phyloP scores from a whole-genome alignment of 1,140 invertebrate genomes.

The Drosophila saltans region DNA sequence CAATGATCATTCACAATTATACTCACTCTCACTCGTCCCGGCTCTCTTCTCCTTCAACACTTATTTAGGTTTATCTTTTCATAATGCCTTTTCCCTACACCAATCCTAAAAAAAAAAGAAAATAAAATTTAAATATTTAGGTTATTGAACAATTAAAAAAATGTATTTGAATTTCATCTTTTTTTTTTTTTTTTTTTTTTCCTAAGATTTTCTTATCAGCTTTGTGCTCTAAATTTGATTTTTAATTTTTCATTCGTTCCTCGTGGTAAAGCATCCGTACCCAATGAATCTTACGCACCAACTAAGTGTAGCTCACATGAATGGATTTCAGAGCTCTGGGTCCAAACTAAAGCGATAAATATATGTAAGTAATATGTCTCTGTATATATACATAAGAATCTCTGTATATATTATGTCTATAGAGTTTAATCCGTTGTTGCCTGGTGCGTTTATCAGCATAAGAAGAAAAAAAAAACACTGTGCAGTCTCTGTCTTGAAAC shows the following conservation, averaged over 20 bases:
- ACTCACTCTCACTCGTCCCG: neutral
- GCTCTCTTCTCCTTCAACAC: neutral
- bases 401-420: conserved; percentile 23
- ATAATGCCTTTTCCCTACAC: conserved; percentile 5
- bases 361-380: conserved; percentile 16
- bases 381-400: neutral
- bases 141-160: neutral
- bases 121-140: neutral
- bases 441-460: conserved; percentile 64
- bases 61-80: conserved; percentile 19
- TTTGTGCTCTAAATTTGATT: conserved; percentile 45
- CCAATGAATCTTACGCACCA: conserved; percentile 71
- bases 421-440: conserved; percentile 67
- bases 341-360: conserved; percentile 52
- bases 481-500: conserved; percentile 4
- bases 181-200: neutral
- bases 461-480: conserved; percentile 22
- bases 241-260: conserved; percentile 34
- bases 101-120: neutral
- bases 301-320: conserved; percentile 55
- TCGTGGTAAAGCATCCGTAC: conserved; percentile 49
- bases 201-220: conserved; percentile 11
- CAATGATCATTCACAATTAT: neutral
- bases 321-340: conserved; percentile 52
- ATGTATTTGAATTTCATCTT: neutral